Evolutionary conservation across 2,888 invertebrate genomes (phyloP).

Genomic region (Temnothorax rugatulus): DNA sequence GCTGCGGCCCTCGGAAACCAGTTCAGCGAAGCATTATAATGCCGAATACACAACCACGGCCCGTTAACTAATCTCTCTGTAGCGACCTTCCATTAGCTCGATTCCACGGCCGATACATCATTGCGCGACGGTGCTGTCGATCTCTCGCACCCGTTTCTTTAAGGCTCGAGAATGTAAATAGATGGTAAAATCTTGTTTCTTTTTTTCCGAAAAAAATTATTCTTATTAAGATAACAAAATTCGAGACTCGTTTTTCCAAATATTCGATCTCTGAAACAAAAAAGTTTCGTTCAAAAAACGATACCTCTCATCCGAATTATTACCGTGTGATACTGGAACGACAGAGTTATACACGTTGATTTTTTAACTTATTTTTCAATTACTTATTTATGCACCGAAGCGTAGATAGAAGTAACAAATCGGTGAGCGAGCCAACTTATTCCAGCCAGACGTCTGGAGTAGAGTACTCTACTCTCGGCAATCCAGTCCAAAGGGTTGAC

Average conservation of each 20-base stretch:
- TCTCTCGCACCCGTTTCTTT: constrained; percentile 30
- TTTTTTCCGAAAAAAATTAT: neutral
- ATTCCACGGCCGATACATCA: constrained; percentile 81
- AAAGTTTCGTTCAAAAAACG: neutral
- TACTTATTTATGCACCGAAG: neutral
- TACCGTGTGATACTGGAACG: neutral
- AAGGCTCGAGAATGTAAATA: neutral
- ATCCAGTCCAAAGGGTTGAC: constrained; percentile 19
- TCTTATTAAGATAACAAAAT: neutral
- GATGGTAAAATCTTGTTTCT: neutral
- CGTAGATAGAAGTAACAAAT: neutral
- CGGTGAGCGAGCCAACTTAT: neutral
- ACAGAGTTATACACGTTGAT: neutral
- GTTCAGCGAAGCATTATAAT: constrained; percentile 81
- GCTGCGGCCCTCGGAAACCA: constrained; percentile 72
- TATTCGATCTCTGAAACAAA: neutral
- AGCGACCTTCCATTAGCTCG: constrained; percentile 81
- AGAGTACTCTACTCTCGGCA: neutral
- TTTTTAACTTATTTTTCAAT: neutral
- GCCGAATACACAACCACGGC: constrained; percentile 77
- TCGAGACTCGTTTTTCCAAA: neutral
- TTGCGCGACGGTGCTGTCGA: constrained; percentile 63
- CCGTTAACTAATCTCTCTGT: constrained; percentile 82
- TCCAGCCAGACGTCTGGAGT: neutral
- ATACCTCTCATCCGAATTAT: neutral